Evolutionary conservation across 1,140 invertebrate genomes (phyloP).

Genomic region (Euglossa dilemma): DNA sequence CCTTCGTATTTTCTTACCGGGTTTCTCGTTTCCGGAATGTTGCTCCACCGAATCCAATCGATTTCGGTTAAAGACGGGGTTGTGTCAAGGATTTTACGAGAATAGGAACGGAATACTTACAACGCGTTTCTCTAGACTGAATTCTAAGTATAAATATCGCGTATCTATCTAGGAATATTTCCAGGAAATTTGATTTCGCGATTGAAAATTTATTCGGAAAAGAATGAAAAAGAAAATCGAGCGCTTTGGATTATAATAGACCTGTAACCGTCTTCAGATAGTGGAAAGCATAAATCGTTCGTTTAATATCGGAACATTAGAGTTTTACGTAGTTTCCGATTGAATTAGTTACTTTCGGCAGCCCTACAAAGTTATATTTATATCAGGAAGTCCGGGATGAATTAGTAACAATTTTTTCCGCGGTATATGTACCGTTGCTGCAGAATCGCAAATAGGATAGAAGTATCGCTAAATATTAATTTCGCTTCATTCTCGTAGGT

Average conservation of each 20-base stretch:
- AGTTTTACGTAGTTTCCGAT: too few species aligned
- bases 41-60: not conserved
- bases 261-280: too few species aligned
- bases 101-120: not conserved
- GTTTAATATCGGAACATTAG: too few species aligned
- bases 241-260: too few species aligned
- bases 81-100: not conserved
- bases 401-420: too few species aligned
- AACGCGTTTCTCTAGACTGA: not conserved
- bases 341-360: not conserved
- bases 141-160: not conserved
- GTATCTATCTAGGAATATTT: not conserved
- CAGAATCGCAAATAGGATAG: not conserved
- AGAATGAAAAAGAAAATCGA: not conserved
- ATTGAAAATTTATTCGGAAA: not conserved
- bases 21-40: too few species aligned
- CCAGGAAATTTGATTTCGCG: not conserved
- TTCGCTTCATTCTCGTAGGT: not conserved
- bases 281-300: too few species aligned
- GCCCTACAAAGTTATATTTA: not conserved
- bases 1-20: conserved; percentile 12
- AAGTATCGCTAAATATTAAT: not conserved
- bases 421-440: not conserved
- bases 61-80: not conserved
- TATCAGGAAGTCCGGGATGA: too few species aligned